Evolutionary conservation across 2,888 invertebrate genomes (phyloP).

Genomic region (Papilio elwesi): DNA sequence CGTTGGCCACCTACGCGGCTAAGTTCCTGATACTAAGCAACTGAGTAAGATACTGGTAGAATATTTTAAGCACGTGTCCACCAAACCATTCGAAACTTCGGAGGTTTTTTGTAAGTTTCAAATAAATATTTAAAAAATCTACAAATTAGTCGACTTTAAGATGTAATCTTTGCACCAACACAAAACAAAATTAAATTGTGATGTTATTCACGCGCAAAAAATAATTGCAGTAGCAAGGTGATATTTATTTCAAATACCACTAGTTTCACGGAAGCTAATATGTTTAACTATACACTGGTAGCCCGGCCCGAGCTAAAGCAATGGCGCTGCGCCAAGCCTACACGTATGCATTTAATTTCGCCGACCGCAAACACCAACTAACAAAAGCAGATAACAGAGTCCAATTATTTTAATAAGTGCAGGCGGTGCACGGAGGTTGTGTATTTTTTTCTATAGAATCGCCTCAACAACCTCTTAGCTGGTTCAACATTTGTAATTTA

Average conservation of each 20-base stretch:
- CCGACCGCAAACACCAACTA: slow-evolving; percentile 22
- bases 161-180: background rate
- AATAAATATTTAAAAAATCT: no score
- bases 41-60: no score
- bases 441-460: slow-evolving; percentile 68
- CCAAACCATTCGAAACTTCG: no score
- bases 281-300: background rate
- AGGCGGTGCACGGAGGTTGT: slow-evolving; percentile 69
- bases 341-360: slow-evolving; percentile 8
- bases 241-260: background rate
- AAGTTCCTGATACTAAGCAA: no score
- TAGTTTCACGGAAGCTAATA: background rate
- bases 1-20: no score
- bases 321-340: slow-evolving; percentile 9
- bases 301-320: background rate
- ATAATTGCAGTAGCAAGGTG: background rate
- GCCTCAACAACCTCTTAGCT: slow-evolving; percentile 74
- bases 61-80: no score
- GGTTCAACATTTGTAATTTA: slow-evolving; percentile 79
- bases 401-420: slow-evolving; percentile 74
- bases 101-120: no score
- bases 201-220: background rate
- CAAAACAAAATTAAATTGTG: no score
- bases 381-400: slow-evolving; percentile 57
- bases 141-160: no score